Percentiles rank a stretch among this genome's conserved stretches.
phyloP scores from a whole-genome alignment of 2,113 vertebrate genomes.

The Python bivittatus region DNA sequence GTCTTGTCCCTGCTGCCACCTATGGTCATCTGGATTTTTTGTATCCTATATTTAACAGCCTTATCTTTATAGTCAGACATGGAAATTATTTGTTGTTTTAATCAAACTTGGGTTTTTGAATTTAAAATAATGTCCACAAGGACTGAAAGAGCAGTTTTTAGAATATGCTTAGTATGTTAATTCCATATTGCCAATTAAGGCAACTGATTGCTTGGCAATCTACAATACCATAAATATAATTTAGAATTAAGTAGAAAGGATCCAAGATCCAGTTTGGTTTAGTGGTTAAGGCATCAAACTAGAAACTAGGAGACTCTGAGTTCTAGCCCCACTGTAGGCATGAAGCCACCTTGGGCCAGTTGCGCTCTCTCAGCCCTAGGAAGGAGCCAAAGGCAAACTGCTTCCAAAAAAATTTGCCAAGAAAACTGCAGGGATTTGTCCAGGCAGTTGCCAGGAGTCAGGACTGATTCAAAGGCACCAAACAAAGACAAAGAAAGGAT shows the following conservation, averaged over 20 bases:
- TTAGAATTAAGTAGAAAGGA: background rate
- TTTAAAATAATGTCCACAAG: constrained; percentile 51
- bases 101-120: constrained; percentile 53
- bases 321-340: no score
- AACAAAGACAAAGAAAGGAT: no score
- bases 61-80: constrained; percentile 26
- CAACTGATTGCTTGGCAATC: constrained; percentile 20
- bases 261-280: no score
- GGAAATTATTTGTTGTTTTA: constrained; percentile 53
- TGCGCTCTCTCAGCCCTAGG: no score
- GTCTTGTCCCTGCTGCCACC: background rate
- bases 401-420: no score
- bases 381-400: no score
- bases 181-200: background rate
- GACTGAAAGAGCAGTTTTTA: constrained; percentile 57
- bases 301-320: no score
- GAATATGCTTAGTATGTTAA: constrained; percentile 36
- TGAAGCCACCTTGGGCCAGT: no score
- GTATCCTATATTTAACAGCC: background rate
- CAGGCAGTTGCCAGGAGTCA: no score
- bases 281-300: no score
- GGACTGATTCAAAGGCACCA: no score
- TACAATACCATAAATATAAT: background rate
- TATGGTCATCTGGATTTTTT: background rate
- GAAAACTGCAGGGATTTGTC: no score